phyloP scores from a whole-genome alignment of 2,888 invertebrate genomes.

The Caenorhabditis sp. region DNA sequence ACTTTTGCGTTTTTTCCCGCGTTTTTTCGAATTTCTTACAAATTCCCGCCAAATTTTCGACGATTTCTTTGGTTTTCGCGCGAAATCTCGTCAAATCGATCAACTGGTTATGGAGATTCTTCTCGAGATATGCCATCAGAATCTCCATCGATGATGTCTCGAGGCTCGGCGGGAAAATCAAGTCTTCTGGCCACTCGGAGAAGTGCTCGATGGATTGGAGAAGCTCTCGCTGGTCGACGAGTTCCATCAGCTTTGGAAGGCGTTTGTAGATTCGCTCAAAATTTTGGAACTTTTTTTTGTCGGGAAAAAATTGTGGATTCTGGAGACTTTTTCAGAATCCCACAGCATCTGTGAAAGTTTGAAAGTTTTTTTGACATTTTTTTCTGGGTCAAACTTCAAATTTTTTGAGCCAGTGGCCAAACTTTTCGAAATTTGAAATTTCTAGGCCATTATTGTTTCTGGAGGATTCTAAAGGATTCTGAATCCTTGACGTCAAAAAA shows the following conservation, averaged over 20 bases:
- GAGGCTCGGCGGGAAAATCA: constrained; percentile 3
- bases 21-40: background rate
- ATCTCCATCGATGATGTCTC: background rate
- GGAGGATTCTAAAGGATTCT: too few relatives aligned
- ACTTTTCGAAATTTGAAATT: constrained; percentile 37
- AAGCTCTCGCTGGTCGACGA: background rate
- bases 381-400: too few relatives aligned
- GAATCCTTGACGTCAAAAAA: too few relatives aligned
- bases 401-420: too few relatives aligned
- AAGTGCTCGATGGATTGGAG: constrained; percentile 17
- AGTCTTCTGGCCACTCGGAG: constrained; percentile 24
- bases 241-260: background rate
- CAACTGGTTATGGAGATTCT: constrained; percentile 30
- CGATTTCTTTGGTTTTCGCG: background rate
- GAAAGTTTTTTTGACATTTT: too few relatives aligned
- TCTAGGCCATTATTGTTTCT: too few relatives aligned
- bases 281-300: background rate
- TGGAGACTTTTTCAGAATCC: background rate
- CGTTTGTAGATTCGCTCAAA: constrained; percentile 14
- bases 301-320: background rate
- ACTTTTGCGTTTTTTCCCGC: background rate
- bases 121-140: background rate
- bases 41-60: background rate
- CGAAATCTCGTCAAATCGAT: background rate
- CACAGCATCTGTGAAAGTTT: too few relatives aligned